Evolutionary conservation across 2,888 invertebrate genomes (phyloP).

Genomic region (Callosobruchus maculatus): DNA sequence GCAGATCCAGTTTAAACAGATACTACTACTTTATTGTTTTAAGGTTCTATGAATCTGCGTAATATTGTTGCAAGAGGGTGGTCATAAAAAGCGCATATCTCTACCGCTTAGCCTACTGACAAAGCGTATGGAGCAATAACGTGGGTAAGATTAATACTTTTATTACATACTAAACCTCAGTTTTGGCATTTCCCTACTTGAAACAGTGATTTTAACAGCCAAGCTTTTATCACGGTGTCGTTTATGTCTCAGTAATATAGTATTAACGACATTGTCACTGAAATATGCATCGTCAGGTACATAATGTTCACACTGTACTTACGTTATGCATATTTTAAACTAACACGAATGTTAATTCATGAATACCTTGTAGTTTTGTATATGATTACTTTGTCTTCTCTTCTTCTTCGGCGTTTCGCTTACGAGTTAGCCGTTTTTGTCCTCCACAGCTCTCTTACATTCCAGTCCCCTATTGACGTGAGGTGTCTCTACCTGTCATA

Average conservation of each 20-base stretch:
- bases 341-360: no score
- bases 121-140: neutral
- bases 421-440: no score
- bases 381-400: no score
- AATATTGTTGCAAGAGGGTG: neutral
- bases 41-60: neutral
- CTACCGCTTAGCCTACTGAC: neutral
- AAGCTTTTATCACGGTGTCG: neutral
- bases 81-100: neutral
- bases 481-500: no score
- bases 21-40: neutral
- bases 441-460: no score
- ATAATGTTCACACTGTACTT: neutral
- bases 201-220: neutral
- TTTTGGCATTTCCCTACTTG: neutral
- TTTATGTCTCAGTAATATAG: neutral
- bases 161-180: neutral
- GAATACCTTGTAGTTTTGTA: no score
- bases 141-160: neutral
- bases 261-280: neutral
- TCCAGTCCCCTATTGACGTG: no score
- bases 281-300: neutral
- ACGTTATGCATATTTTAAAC: no score
- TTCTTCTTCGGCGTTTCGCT: no score
- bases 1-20: neutral